Evolutionary conservation across 1,140 invertebrate species (phyloP), one percentile per base, ranked within the genome.

Genomic region (Grapholita molesta): DNA sequence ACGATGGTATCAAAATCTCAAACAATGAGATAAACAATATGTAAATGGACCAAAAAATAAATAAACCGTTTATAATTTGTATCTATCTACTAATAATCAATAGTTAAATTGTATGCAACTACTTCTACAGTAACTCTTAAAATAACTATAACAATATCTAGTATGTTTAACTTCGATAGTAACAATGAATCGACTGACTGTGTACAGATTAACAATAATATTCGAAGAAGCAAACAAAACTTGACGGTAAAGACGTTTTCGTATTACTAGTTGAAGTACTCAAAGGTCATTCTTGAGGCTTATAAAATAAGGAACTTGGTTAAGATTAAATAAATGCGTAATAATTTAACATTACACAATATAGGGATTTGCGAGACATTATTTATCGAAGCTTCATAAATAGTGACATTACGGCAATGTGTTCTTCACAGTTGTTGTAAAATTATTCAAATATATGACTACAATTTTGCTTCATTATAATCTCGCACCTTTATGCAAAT

Each of bases 31-130:
- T 48, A 48, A 48, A 48, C n/a, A 61, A 32, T 15, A 61, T 28
- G 55, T 61, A 61, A 61, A 61, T 8, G 25, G 25, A 28, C 55
- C 28, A 61, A 61, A 61, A 61, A 61, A 61, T 61, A 61, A 61
- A 61, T 28, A 25, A 57, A 25, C 25, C 23, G 25, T 25, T 55
- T 55, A 25, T 28, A 30, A 7, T 30, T 61, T 61, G 23, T 15
- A 30, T 25, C 55, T 61, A 73, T 57, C 72, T 74, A 74, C 35
- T 74, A 33, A 70, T 38, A 74, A 74, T 76, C 74, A 76, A 74
- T 76, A 79, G 35, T 66, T 66, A 35, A 70, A 75, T 76, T 69
- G n/a, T 75, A 69, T 71, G 72, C 61, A 67, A 67, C 12, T 66
- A 74, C 57, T 64, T 67, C 68, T 70, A 73, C 33, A 64, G 28